phyloP scores from a whole-genome alignment of 2,113 vertebrate genomes.

The Oryzias melastigma region DNA sequence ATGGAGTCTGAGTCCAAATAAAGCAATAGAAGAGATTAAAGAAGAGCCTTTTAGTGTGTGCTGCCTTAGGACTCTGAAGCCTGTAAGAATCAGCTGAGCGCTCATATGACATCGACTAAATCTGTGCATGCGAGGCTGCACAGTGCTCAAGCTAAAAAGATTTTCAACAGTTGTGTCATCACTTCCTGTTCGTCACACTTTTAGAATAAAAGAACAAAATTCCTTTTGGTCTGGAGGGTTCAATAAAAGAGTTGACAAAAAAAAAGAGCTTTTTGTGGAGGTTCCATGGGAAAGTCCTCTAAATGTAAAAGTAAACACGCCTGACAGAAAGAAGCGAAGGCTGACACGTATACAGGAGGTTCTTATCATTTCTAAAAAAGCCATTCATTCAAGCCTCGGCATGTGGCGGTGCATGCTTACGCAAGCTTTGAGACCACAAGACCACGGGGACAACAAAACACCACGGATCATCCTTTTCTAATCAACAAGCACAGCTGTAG shows the following conservation, averaged over 20 bases:
- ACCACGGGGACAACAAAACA: conserved; percentile 12
- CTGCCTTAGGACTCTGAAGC: conserved; percentile 33
- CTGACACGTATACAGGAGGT: conserved; percentile 24
- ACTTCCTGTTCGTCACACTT: not conserved
- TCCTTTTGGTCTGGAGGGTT: not conserved
- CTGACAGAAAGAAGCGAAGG: conserved; percentile 8
- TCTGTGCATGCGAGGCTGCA: not conserved
- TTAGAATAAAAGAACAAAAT: not conserved
- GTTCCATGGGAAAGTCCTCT: not conserved
- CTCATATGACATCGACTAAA: conserved; percentile 50
- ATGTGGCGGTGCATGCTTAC: conserved; percentile 1
- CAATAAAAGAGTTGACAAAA: not conserved
- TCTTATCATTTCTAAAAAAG: conserved; percentile 16
- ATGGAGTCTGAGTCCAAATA: conserved; percentile 22
- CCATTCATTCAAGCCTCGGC: not conserved
- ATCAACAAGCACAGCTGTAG: too few species aligned
- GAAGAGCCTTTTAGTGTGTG: conserved; percentile 16
- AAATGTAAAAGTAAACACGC: not conserved
- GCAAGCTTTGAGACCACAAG: conserved; percentile 12
- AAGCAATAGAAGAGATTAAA: conserved; percentile 20
- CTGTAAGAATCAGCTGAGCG: conserved; percentile 58
- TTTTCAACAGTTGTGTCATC: not conserved
- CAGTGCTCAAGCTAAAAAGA: conserved; percentile 1
- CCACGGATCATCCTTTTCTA: too few species aligned
- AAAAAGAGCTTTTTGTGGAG: not conserved